Percentiles rank a stretch among this genome's conserved stretches.
These are phyloP conservation scores for Notospermus geniculatus DNA, from an alignment of 1,140 invertebrate species.

Conservation along the genomic window DNA sequence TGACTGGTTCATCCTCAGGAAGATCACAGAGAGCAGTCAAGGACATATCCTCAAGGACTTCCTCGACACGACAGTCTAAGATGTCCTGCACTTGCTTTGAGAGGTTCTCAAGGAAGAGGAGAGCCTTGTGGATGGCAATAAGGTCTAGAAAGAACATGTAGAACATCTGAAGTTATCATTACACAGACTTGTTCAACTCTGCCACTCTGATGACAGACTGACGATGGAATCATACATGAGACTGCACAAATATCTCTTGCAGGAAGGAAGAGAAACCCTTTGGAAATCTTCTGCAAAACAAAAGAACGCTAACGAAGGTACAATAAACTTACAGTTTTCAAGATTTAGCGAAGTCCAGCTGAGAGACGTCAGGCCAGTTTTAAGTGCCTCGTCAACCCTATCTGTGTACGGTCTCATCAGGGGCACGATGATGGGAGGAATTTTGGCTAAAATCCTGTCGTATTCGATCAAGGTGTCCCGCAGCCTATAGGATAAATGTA, in stretches of 20 bases:
- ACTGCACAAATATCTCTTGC: too few relatives aligned
- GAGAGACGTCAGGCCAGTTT: slow-evolving; percentile 73
- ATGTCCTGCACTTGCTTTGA: slow-evolving; percentile 75
- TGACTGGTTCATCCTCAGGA: slow-evolving; percentile 77
- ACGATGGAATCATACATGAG: too few relatives aligned
- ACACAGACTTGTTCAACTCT: not conserved
- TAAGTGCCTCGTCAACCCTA: slow-evolving; percentile 62
- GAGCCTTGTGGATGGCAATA: slow-evolving; percentile 36
- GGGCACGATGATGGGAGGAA: slow-evolving; percentile 75
- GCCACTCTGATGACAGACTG: not conserved
- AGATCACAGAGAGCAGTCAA: slow-evolving; percentile 74
- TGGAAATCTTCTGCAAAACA: not conserved
- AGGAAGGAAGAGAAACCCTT: not conserved
- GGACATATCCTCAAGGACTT: slow-evolving; percentile 83
- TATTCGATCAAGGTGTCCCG: slow-evolving; percentile 50
- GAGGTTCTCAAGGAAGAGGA: slow-evolving; percentile 47
- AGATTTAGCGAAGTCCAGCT: slow-evolving; percentile 80
- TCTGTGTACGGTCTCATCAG: slow-evolving; percentile 78
- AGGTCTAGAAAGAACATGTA: slow-evolving; percentile 36
- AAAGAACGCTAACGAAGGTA: not conserved
- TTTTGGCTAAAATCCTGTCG: slow-evolving; percentile 36
- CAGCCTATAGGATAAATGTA: slow-evolving; percentile 32
- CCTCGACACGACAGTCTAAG: slow-evolving; percentile 83
- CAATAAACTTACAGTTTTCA: slow-evolving; percentile 73
- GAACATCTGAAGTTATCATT: too few relatives aligned